phyloP scores from a whole-genome alignment of 2,113 vertebrate species.

The Reinhardtius hippoglossoides region DNA sequence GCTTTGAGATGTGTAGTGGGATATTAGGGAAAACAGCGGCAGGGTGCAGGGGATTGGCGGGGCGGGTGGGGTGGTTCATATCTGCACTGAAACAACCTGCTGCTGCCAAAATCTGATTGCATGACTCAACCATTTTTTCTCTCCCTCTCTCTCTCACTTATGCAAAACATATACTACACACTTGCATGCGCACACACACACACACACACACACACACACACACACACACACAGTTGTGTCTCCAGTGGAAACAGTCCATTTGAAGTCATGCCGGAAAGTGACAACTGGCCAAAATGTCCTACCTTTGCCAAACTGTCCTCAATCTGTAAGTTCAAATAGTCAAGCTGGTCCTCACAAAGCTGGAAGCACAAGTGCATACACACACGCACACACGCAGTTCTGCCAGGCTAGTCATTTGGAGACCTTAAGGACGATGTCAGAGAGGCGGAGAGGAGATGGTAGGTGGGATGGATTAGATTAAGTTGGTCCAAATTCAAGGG shows the following conservation, averaged over 20 bases:
- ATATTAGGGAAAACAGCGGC: constrained; percentile 42
- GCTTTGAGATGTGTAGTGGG: constrained; percentile 41
- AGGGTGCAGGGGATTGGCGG: constrained; percentile 35
- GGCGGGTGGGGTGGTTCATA: constrained; percentile 47
- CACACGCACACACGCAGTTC: constrained; percentile 11
- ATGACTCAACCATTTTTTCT: constrained; percentile 63
- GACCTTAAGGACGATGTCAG: constrained; percentile 53
- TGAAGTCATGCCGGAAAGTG: background rate
- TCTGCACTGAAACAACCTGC: constrained; percentile 53
- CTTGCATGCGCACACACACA: background rate
- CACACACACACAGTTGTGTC: background rate
- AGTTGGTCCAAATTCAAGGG: constrained; percentile 68
- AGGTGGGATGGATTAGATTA: constrained; percentile 68
- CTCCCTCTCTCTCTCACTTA: constrained; percentile 25
- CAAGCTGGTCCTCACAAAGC: background rate
- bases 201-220: no score
- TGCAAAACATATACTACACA: background rate
- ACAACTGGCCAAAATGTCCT: background rate
- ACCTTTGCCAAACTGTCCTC: background rate
- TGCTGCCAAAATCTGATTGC: constrained; percentile 68
- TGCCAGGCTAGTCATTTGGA: constrained; percentile 72
- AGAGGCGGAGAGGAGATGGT: constrained; percentile 34
- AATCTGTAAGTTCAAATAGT: background rate
- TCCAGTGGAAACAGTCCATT: background rate
- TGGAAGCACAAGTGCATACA: background rate